Evolutionary conservation across 2,113 vertebrate species (phyloP).

Genomic region (Climacteris rufus): DNA sequence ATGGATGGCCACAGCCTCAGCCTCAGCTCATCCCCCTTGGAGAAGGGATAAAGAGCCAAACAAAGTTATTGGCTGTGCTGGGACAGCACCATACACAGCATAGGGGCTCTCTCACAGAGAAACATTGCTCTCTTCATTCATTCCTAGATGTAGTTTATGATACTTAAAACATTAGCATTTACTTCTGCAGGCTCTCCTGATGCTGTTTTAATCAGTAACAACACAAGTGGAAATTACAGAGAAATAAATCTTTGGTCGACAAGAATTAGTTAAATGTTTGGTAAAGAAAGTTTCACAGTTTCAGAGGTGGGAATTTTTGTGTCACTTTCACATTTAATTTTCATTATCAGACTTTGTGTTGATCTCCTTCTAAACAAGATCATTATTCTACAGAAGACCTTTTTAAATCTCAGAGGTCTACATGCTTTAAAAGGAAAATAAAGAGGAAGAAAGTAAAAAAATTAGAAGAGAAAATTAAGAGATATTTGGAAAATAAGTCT

Average conservation of each 20-base stretch:
- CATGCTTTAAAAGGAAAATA: not conserved
- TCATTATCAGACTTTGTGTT: not conserved
- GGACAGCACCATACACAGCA: not conserved
- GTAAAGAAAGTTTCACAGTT: not conserved
- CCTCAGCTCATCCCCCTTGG: not conserved
- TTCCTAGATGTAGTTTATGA: not conserved
- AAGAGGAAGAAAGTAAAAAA: not conserved
- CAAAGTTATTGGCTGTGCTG: not conserved
- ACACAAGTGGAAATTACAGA: not conserved
- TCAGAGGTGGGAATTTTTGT: not conserved
- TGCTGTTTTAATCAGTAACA: not conserved
- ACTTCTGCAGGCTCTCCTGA: not conserved
- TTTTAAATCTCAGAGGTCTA: not conserved
- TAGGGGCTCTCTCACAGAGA: not conserved
- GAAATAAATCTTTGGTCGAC: not conserved
- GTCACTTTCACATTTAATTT: not conserved
- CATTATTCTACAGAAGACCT: not conserved
- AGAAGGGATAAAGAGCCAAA: not conserved
- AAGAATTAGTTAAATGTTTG: not conserved
- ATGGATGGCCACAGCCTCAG: not conserved
- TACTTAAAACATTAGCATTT: not conserved
- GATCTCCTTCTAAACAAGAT: not conserved
- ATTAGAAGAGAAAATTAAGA: not conserved
- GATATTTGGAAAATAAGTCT: not conserved
- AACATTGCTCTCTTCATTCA: not conserved